Base-by-base conservation (phyloP, 1,140 invertebrate species). In the Drosophila truncata region DNA sequence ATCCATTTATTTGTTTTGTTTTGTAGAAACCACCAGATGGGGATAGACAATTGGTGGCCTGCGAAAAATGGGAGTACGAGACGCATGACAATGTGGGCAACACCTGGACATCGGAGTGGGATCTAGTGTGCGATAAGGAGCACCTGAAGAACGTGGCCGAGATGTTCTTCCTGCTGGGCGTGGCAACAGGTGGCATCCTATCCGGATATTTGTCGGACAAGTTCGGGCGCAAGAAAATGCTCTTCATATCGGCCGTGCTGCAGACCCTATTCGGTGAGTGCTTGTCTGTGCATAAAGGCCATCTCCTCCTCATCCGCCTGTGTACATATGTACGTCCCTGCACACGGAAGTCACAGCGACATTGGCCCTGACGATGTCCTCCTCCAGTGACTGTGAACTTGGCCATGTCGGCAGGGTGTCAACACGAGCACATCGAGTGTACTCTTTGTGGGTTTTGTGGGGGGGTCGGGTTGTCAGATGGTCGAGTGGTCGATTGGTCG, bases 171-270 rank as follows among this genome's bases (percentile, higher is more conserved):
- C 91, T 96, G 25, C 91, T 95, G 35, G 96, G 96, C 35, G 95
- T 96, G 4, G 95, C 95, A 54, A 91, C 95, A 55, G 96, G 96
- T 69, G 95, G 95, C 41, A 94, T 96, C 11, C 94, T 96, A 4
- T 95, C 95, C 41, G 95, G 96, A 23, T 94, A 95, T 82, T 94
- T 96, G 49, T 96, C 96, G n/a, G 96, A 96, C 91, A 95, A 94
- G 91, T 96, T 95, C 80, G 97, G 97, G 9, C 94, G 97, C 63
- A 97, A 97, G 93, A 94, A 93, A 49, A 96, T 96, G 41, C 92
- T 97, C 50, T 95, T 97, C 92, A 92, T 95, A 31, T 95, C 96
- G 60, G 93, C 96, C 49, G 78, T 96, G 44, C 92, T 96, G 10
- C 96, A 97, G 92, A 94, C 96, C 54, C 93, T 94, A 50, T 93